phyloP scores from a whole-genome alignment of 2,113 vertebrate genomes.

The Promerops cafer region DNA sequence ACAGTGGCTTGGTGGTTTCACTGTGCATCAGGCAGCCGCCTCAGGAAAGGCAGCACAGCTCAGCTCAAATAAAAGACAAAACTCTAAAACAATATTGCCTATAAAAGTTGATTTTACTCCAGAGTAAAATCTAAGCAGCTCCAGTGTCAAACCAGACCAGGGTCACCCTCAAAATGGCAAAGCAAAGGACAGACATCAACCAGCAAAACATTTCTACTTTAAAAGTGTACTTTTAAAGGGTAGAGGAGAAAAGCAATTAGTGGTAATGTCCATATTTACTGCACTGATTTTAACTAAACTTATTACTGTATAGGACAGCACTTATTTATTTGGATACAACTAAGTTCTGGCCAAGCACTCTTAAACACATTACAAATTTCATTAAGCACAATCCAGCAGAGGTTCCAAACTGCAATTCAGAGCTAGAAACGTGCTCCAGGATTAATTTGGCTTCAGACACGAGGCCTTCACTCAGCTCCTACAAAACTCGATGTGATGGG shows the following conservation, averaged over 20 bases:
- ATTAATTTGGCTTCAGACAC: neutral
- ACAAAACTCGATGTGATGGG: neutral
- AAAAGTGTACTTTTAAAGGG: neutral
- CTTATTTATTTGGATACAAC: conserved; percentile 45
- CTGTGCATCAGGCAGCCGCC: neutral
- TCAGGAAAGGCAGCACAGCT: neutral
- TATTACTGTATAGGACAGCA: neutral
- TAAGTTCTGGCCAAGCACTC: conserved; percentile 4
- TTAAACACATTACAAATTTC: neutral
- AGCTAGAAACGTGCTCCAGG: rapidly evolving
- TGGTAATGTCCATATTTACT: neutral
- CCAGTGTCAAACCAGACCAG: neutral
- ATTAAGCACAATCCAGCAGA: neutral
- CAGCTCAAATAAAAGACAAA: neutral
- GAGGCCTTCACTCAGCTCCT: neutral
- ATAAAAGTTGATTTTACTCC: conserved; percentile 42
- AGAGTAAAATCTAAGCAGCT: conserved; percentile 2
- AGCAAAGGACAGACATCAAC: neutral
- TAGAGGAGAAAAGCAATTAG: conserved; percentile 13
- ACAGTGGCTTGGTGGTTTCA: neutral
- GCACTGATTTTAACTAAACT: neutral
- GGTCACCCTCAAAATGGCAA: neutral
- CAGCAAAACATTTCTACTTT: neutral
- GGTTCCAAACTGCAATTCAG: neutral
- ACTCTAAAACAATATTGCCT: neutral